Evolutionary conservation across 2,113 vertebrate genomes (phyloP).

Genomic region (Paramormyrops kingsleyae): DNA sequence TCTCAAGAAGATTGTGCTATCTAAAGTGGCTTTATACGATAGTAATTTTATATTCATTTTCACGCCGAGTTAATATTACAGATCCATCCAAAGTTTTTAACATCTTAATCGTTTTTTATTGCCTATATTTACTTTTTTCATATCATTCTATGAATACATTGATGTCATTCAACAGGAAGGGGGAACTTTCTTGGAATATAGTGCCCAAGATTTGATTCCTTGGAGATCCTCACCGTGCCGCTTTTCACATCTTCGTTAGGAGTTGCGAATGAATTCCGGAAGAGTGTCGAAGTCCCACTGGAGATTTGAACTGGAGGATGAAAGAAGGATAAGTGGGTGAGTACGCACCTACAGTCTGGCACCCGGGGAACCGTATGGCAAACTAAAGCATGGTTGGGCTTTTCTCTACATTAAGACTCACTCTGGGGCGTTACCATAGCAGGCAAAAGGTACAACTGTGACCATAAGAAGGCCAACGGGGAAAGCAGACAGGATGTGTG

Average conservation of each 20-base stretch:
- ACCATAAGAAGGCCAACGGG: neutral
- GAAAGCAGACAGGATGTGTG: neutral
- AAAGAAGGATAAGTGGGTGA: neutral
- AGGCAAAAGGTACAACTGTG: neutral
- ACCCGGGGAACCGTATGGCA: neutral
- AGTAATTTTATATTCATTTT: neutral
- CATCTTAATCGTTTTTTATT: neutral
- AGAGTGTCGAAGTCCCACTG: slow-evolving; percentile 89
- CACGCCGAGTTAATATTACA: neutral
- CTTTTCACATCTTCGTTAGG: slow-evolving; percentile 90
- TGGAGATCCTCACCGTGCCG: slow-evolving; percentile 72
- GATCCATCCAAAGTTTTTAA: neutral
- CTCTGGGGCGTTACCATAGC: neutral
- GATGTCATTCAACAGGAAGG: neutral
- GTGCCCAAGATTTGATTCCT: neutral
- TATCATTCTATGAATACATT: neutral
- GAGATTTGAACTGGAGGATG: slow-evolving; percentile 71
- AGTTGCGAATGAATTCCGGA: slow-evolving; percentile 90
- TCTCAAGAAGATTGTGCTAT: neutral
- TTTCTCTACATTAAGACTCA: neutral
- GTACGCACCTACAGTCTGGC: too few species aligned
- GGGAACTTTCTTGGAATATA: neutral
- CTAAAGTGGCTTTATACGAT: neutral
- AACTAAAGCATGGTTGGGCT: neutral
- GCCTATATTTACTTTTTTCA: neutral